A percentile compares a stretch with the other conserved stretches of the same genome.
Evolutionary conservation across 37 sponge, comb jelly and placozoan genomes (phyloP).

Genomic region (Halisarca cf. caerulea): DNA sequence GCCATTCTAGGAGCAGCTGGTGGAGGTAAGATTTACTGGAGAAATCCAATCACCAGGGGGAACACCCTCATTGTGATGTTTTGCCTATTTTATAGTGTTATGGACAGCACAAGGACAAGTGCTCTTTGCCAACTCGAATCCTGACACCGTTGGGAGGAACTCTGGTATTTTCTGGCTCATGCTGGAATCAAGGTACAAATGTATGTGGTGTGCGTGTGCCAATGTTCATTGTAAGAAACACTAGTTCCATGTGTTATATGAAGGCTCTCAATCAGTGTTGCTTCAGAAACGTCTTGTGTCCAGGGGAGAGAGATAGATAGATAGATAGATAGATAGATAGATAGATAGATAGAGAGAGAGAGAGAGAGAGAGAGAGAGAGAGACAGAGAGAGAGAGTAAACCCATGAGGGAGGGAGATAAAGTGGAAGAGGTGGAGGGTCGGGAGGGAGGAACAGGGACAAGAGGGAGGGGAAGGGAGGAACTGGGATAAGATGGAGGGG

Average conservation of each 20-base stretch:
- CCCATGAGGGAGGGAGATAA: neutral
- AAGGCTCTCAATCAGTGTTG: too few relatives aligned
- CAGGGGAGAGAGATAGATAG: slow-evolving; percentile 18
- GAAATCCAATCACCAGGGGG: neutral
- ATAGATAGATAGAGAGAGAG: too few relatives aligned
- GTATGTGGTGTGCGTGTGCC: neutral
- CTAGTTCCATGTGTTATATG: too few relatives aligned
- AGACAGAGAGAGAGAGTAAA: slow-evolving; percentile 7
- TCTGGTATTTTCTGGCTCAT: slow-evolving; percentile 93
- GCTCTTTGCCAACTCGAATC: slow-evolving; percentile 78
- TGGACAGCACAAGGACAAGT: slow-evolving; percentile 95
- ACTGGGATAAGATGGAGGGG: neutral
- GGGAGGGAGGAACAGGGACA: neutral
- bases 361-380: slow-evolving; percentile 31
- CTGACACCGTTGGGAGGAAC: slow-evolving; percentile 73
- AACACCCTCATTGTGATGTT: neutral
- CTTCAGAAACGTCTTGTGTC: too few relatives aligned
- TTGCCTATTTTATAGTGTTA: slow-evolving; percentile 52
- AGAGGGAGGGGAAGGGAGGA: neutral
- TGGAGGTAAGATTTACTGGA: slow-evolving; percentile 83
- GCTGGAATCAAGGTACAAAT: slow-evolving; percentile 72
- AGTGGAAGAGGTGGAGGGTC: neutral
- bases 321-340: too few relatives aligned
- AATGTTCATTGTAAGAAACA: too few relatives aligned
- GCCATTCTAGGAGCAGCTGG: slow-evolving; percentile 77